Evolutionary conservation across 1,140 invertebrate genomes (phyloP).

Genomic region (Nylanderia fulva): DNA sequence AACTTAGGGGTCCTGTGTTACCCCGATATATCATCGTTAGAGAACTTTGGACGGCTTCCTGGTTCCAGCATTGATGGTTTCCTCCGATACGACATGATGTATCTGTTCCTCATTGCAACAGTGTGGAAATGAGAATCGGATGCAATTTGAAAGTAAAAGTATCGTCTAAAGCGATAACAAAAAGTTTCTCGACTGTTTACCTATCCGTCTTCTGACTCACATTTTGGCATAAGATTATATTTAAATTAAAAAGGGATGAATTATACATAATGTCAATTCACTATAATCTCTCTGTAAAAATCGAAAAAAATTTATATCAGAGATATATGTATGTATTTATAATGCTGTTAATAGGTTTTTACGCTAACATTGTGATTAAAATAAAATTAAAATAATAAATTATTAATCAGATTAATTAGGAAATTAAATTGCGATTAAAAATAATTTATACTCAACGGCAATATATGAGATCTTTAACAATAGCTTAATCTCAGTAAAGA

Average conservation of each 20-base stretch:
- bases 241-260: conserved; percentile 24
- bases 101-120: conserved; percentile 68
- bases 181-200: conserved; percentile 51
- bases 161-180: conserved; percentile 40
- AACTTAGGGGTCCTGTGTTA: conserved; percentile 69
- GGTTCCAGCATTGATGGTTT: conserved; percentile 73
- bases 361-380: no score
- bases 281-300: background rate
- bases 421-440: conserved; percentile 3
- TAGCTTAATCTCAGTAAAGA: background rate
- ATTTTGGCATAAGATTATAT: background rate
- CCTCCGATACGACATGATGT: conserved; percentile 74
- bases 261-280: background rate
- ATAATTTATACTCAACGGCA: background rate
- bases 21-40: conserved; percentile 78
- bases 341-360: no score
- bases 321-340: no score
- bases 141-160: conserved; percentile 73
- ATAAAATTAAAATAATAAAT: background rate
- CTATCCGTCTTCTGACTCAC: conserved; percentile 44
- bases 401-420: background rate
- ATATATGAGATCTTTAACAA: no score
- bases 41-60: conserved; percentile 75
- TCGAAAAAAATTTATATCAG: background rate
- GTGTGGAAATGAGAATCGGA: conserved; percentile 57